These are phyloP conservation scores for Synaphobranchus kaupii DNA, from an alignment of 2,797 vertebrate genomes.

Conservation along the genomic window DNA sequence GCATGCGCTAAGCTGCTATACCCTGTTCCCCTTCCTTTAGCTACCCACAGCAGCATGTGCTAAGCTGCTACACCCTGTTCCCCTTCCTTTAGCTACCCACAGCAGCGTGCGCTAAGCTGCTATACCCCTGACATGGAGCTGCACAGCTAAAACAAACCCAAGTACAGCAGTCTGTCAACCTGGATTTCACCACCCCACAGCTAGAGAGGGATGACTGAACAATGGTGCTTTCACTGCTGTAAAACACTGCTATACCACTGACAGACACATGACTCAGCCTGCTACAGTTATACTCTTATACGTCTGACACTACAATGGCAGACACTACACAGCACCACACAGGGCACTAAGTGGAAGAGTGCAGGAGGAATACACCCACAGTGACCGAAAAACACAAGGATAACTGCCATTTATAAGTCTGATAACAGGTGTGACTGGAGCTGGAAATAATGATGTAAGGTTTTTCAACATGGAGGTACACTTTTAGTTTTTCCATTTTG, in stretches of 20 bases:
- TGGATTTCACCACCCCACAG: too few species aligned
- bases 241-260: not conserved
- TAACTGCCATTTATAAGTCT: not conserved
- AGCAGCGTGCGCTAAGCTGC: too few species aligned
- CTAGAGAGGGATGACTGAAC: too few species aligned
- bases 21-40: too few species aligned
- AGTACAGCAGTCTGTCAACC: too few species aligned
- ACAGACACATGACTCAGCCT: not conserved
- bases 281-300: not conserved
- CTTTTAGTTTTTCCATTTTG: not conserved
- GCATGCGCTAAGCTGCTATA: too few species aligned
- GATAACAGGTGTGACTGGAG: not conserved
- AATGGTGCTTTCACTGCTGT: too few species aligned
- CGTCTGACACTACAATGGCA: not conserved
- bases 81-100: too few species aligned
- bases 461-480: constrained; percentile 4
- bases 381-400: not conserved
- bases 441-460: not conserved
- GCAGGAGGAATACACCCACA: constrained; percentile 1
- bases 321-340: constrained; percentile 3
- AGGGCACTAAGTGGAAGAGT: constrained; percentile 11
- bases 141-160: too few species aligned
- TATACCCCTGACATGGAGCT: too few species aligned
- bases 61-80: too few species aligned
- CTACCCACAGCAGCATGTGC: too few species aligned